These are phyloP conservation scores for Carcharodon carcharias DNA, from an alignment of 2,797 vertebrate species.

Conservation along the genomic window DNA sequence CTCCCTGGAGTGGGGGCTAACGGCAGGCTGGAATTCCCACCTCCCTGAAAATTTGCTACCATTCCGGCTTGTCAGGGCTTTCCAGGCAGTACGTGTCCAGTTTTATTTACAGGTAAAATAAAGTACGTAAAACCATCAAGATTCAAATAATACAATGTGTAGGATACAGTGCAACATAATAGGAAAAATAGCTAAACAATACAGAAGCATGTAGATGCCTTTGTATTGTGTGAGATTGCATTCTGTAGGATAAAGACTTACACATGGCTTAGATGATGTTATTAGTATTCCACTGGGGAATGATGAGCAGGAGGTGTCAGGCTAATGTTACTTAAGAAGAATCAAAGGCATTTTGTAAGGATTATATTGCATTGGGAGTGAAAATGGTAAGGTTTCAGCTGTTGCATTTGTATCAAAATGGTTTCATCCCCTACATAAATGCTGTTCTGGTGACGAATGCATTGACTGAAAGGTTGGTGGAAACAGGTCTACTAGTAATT, in stretches of 20 bases:
- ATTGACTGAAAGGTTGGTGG: background rate
- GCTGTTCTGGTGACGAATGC: background rate
- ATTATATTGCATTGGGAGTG: background rate
- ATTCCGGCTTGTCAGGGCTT: background rate
- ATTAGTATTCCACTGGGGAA: background rate
- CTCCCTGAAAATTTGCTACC: background rate
- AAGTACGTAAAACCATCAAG: no score
- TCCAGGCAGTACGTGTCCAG: background rate
- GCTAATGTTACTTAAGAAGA: background rate
- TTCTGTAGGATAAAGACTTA: background rate
- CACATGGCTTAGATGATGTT: background rate
- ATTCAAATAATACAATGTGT: no score
- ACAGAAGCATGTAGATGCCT: background rate
- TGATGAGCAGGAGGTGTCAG: background rate
- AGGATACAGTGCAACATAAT: no score
- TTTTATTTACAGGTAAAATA: no score
- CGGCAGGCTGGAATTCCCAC: background rate
- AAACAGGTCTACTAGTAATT: background rate
- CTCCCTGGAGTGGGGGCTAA: background rate
- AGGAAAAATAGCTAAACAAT: background rate
- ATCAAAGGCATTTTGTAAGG: background rate
- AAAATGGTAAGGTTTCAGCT: background rate
- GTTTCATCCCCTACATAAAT: background rate
- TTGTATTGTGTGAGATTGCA: background rate
- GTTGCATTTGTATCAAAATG: background rate